Evolutionary conservation across 2,113 vertebrate genomes (phyloP).

Genomic region (Gopherus flavomarginatus): DNA sequence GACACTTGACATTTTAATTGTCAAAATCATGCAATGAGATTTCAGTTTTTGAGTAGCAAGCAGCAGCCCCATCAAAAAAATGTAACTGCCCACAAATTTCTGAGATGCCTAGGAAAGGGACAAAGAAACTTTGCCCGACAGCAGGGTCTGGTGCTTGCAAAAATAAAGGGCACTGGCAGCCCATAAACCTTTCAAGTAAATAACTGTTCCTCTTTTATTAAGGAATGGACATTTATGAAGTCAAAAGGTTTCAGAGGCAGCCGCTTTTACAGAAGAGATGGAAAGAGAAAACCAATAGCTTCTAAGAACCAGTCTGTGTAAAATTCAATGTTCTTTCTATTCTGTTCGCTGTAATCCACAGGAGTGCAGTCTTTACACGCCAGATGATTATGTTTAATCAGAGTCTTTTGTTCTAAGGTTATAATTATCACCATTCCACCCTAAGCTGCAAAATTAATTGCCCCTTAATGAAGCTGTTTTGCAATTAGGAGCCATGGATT

Average conservation of each 20-base stretch:
- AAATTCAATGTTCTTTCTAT: not conserved
- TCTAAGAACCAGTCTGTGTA: not conserved
- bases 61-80: not conserved
- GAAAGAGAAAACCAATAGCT: not conserved
- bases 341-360: not conserved
- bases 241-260: not conserved
- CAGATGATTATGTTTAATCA: conserved; percentile 61
- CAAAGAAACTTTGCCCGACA: not conserved
- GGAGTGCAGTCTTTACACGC: conserved; percentile 23
- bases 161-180: not conserved
- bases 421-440: conserved; percentile 65
- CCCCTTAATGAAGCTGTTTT: conserved; percentile 64
- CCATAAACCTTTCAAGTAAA: conserved; percentile 4
- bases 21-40: fast-evolving
- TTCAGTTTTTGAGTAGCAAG: fast-evolving
- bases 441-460: conserved; percentile 63
- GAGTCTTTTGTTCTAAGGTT: conserved; percentile 52
- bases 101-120: fast-evolving
- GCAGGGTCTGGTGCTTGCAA: not conserved
- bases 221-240: not conserved
- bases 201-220: not conserved
- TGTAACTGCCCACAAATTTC: not conserved
- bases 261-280: not conserved
- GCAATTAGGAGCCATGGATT: conserved; percentile 57
- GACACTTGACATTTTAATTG: fast-evolving